Base-by-base conservation (phyloP, 2,797 vertebrate species). In the Pangasius krempfi region DNA sequence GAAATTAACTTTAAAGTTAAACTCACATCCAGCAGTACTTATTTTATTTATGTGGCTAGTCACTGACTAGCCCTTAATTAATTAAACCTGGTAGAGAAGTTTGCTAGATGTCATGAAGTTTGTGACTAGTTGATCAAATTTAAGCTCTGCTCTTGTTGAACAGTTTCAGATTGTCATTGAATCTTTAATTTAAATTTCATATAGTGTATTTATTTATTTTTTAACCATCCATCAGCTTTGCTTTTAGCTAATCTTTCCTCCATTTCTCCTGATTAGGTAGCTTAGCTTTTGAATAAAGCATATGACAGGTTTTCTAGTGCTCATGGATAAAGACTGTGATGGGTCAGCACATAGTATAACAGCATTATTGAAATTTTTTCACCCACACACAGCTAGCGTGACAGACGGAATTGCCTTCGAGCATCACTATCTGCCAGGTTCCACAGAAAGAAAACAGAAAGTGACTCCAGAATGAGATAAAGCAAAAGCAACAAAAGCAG, bases 381-480 rank as follows among this genome's bases (percentile, higher is more conserved):
- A 13, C 5, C 58, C 60, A n/a, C 81, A n/a, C 58, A 64, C 5
- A 83, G 40, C 60, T 83, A 83, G 81, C 81, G 81, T 83, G 81
- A 83, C 22, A 83, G 40, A 20, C 14, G 0, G 6, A n/a, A 40
- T 64, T 83, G 60, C 60, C 40, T 64, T 83, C 37, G 7, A 83
- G 81, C 58, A 7, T 64, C 25, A 30, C 60, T 62, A 64, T 83
- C 81, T 47, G 58, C 4, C 37, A 64, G 13, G 13, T n/a, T 64
- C 40, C 7, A 18, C 37, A 20, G 60, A 64, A 83, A 64, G 3
- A 16, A 62, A 64, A 83, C 58, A n/a, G n/a, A n/a, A 64, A 44
- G 3, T 20, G 25, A n/a, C 52, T 58, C 4, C 7, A 81, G 54
- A 81, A 37, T 25, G 22, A 81, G 76, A 79, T 10, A 56, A 30